Conservation (phyloP, 1,140 invertebrate genomes). For the Aphis craccivora region DNA sequence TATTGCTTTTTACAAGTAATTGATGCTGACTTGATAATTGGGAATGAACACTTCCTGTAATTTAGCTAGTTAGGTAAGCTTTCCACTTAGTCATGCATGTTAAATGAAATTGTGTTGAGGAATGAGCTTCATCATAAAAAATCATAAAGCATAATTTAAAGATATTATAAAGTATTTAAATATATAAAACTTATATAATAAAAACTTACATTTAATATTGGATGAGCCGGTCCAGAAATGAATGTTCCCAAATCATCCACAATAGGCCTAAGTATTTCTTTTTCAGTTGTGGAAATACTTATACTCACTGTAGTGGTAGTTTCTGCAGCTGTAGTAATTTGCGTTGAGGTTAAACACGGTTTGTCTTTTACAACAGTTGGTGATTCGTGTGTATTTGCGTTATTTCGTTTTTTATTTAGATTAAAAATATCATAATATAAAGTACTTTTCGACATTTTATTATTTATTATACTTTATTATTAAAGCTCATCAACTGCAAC, state of each 20-base stretch:
- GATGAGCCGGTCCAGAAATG: background rate
- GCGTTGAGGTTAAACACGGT: background rate
- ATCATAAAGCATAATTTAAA: background rate
- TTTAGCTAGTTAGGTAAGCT: background rate
- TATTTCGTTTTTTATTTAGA: background rate
- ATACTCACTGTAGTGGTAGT: too few species aligned
- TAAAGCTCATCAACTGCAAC: too few species aligned
- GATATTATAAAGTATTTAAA: background rate
- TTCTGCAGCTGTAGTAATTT: too few species aligned
- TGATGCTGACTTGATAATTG: background rate
- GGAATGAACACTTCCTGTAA: background rate
- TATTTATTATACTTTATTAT: too few species aligned
- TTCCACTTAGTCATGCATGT: constrained; percentile 4
- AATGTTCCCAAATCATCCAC: background rate
- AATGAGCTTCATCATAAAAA: background rate
- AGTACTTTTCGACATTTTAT: too few species aligned
- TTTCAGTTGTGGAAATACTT: too few species aligned
- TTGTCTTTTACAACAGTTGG: background rate
- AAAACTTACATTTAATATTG: constrained; percentile 8
- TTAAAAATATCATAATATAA: background rate
- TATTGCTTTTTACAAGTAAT: constrained; percentile 25
- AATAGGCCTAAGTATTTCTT: background rate
- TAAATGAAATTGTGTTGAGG: background rate
- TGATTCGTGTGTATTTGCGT: background rate
- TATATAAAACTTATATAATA: background rate